Evolutionary conservation across 1,140 invertebrate genomes (phyloP).

Genomic region (Physella acuta): DNA sequence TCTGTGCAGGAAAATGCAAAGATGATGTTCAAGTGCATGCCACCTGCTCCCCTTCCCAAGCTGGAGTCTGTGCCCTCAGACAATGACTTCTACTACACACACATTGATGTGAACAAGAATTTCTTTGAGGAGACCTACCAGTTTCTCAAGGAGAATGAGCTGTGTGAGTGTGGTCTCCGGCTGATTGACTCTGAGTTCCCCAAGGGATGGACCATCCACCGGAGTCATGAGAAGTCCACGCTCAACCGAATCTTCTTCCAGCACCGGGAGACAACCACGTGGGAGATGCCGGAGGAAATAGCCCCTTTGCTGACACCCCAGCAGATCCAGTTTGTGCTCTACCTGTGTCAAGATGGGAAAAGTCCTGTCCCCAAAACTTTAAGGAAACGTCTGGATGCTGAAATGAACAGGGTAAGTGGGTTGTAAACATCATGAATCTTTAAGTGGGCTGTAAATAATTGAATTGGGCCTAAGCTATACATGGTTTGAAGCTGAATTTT

Average conservation of each 20-base stretch:
- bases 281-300: slow-evolving; percentile 12
- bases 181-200: neutral
- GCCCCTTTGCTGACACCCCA: neutral
- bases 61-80: neutral
- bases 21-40: neutral
- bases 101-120: slow-evolving; percentile 11
- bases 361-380: neutral
- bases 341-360: slow-evolving; percentile 6
- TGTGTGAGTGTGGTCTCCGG: slow-evolving; percentile 18
- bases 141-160: slow-evolving; percentile 9
- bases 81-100: slow-evolving; percentile 1
- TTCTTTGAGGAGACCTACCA: slow-evolving; percentile 10
- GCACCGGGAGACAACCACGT: neutral
- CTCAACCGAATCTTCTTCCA: slow-evolving; percentile 14
- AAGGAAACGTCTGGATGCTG: neutral
- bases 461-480: too few relatives aligned
- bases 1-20: neutral
- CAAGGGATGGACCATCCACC: slow-evolving; percentile 11
- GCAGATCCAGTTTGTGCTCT: neutral
- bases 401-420: too few relatives aligned
- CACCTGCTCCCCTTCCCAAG: slow-evolving; percentile 4
- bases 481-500: too few relatives aligned
- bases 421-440: too few relatives aligned
- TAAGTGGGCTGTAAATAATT: too few relatives aligned
- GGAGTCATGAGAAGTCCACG: slow-evolving; percentile 1